Conservation (phyloP, 2,113 vertebrate species). For the Phyllostomus hastatus region DNA sequence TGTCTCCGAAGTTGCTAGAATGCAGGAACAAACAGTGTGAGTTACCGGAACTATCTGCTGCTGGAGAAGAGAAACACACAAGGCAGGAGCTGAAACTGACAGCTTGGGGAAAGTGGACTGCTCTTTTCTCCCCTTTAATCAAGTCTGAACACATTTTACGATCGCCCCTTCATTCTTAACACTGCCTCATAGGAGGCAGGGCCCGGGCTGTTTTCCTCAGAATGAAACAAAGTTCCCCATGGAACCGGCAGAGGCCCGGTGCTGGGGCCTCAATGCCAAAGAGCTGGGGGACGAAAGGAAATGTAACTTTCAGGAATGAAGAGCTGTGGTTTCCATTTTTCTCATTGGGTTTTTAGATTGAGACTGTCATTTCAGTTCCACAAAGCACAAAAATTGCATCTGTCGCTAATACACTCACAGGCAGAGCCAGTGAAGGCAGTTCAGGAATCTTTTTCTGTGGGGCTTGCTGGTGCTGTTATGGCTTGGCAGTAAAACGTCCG, state of each 20-base stretch:
- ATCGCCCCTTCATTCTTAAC: background rate
- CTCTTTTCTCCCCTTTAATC: background rate
- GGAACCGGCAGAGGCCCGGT: background rate
- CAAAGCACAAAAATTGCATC: background rate
- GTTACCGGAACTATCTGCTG: background rate
- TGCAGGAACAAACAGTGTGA: background rate
- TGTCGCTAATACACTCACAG: too few species aligned
- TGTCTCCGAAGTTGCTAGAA: background rate
- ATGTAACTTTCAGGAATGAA: background rate
- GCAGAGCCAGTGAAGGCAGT: background rate
- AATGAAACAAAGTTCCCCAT: background rate
- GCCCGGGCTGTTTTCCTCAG: background rate
- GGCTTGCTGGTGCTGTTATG: background rate
- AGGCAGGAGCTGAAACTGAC: background rate
- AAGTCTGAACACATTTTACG: background rate
- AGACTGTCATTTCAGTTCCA: background rate
- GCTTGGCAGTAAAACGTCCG: background rate
- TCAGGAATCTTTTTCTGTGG: background rate
- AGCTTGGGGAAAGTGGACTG: background rate
- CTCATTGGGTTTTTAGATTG: background rate
- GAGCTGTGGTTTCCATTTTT: background rate
- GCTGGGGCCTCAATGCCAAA: rapidly evolving
- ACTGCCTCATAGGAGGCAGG: background rate
- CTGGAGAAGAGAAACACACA: background rate
- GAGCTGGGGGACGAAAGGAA: background rate